A percentile compares a stretch with the other conserved stretches of the same genome.
Conservation (phyloP, 2,888 invertebrate species). For the Teinopalpus imperialis region DNA sequence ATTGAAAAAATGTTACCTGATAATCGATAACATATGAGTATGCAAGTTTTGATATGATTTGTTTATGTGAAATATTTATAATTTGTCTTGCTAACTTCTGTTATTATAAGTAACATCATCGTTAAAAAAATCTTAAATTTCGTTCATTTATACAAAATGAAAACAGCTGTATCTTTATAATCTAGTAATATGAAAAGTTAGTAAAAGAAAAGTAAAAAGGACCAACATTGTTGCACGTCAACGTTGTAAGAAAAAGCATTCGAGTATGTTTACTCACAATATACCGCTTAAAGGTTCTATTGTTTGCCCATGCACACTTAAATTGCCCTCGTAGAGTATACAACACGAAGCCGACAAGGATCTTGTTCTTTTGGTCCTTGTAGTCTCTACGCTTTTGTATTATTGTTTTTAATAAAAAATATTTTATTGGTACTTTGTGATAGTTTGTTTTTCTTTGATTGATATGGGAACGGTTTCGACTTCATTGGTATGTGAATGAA, state of each 20-base stretch:
- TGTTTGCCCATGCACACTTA: slow-evolving; percentile 56
- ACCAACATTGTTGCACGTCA: too few relatives aligned
- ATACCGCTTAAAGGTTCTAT: slow-evolving; percentile 59
- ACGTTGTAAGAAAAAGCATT: slow-evolving; percentile 45
- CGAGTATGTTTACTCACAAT: slow-evolving; percentile 76
- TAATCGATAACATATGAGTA: too few relatives aligned
- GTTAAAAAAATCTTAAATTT: too few relatives aligned
- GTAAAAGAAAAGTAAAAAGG: too few relatives aligned
- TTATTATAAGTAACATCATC: too few relatives aligned
- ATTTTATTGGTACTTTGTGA: slow-evolving; percentile 50
- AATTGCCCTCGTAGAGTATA: slow-evolving; percentile 56
- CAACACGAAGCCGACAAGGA: slow-evolving; percentile 46
- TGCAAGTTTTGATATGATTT: too few relatives aligned
- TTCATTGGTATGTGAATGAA: slow-evolving; percentile 18
- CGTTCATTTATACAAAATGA: too few relatives aligned
- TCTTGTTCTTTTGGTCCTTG: slow-evolving; percentile 49
- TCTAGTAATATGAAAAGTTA: too few relatives aligned
- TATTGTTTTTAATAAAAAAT: slow-evolving; percentile 68
- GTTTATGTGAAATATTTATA: too few relatives aligned
- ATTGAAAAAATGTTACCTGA: too few relatives aligned
- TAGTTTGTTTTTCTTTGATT: slow-evolving; percentile 62
- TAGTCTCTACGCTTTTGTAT: slow-evolving; percentile 45
- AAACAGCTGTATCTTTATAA: too few relatives aligned
- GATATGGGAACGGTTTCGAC: slow-evolving; percentile 61
- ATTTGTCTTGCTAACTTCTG: too few relatives aligned